Conservation (phyloP, 2,113 vertebrate genomes). For the Scytalopus superciliaris region DNA sequence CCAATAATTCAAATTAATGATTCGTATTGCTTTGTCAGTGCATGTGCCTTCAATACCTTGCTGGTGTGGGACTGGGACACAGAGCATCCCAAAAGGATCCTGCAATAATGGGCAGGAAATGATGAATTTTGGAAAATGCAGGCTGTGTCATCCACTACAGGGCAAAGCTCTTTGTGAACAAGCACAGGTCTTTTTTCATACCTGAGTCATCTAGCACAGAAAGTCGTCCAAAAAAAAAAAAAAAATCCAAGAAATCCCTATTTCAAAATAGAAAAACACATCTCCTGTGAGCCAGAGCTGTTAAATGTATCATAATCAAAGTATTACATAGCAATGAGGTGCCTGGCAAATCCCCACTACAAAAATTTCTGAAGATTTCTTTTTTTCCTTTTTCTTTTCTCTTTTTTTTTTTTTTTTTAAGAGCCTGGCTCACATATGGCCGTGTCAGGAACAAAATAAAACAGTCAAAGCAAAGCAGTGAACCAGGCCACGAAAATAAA, state of each 20-base stretch:
- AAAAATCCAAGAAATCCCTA: not conserved
- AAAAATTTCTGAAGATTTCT: not conserved
- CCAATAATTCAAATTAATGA: not conserved
- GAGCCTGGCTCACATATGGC: not conserved
- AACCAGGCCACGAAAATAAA: not conserved
- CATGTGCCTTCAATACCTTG: not conserved
- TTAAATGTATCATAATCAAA: not conserved
- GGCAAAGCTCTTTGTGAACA: constrained; percentile 4
- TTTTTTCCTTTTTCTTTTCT: not conserved
- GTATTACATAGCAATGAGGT: not conserved
- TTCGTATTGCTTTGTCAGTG: not conserved
- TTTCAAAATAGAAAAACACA: constrained; percentile 13
- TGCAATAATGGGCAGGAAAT: constrained; percentile 39
- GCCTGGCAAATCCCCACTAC: not conserved
- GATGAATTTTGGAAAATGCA: constrained; percentile 16
- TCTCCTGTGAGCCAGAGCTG: not conserved
- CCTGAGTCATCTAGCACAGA: constrained; percentile 6
- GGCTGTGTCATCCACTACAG: constrained; percentile 29
- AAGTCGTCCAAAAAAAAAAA: not conserved
- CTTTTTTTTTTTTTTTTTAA: not conserved
- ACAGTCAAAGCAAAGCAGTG: not conserved
- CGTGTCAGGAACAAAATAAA: not conserved
- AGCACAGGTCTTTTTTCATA: not conserved
- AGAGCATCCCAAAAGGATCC: not conserved
- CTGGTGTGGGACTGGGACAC: not conserved